Conservation (phyloP, 2,797 vertebrate species). For the Acanthornis magna region DNA sequence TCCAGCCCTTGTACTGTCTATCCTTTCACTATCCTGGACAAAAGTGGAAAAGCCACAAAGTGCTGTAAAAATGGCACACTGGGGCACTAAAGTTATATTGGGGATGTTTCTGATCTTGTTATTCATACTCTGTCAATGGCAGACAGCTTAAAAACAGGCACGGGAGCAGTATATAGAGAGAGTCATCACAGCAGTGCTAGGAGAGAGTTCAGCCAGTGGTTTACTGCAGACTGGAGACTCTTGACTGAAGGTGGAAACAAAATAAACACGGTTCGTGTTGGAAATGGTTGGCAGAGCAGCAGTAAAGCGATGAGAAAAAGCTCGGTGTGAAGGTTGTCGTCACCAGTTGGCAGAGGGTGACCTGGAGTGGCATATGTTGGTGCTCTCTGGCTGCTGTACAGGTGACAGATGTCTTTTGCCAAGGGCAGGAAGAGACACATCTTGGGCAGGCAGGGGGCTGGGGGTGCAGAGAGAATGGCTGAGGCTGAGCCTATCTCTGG, state of each 20-base stretch:
- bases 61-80: slow-evolving; percentile 41
- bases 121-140: slow-evolving; percentile 48
- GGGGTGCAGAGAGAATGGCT: neutral
- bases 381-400: slow-evolving; percentile 10
- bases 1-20: slow-evolving; percentile 43
- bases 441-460: neutral
- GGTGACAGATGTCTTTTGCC: slow-evolving; percentile 56
- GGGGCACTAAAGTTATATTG: slow-evolving; percentile 53
- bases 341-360: slow-evolving; percentile 10
- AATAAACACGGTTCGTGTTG: neutral
- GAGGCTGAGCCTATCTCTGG: neutral
- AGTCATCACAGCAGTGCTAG: neutral
- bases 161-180: slow-evolving; percentile 11
- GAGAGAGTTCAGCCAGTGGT: slow-evolving; percentile 47
- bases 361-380: neutral
- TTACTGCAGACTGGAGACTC: slow-evolving; percentile 36
- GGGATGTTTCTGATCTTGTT: slow-evolving; percentile 57
- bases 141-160: slow-evolving; percentile 60
- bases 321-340: neutral
- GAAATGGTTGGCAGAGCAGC: neutral
- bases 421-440: slow-evolving; percentile 39
- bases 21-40: slow-evolving; percentile 47
- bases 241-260: neutral
- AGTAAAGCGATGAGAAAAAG: neutral
- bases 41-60: slow-evolving; percentile 66